Evolutionary conservation across 2,113 vertebrate species (phyloP), one percentile per base, ranked within the genome.

Genomic region (Halcyon senegalensis): DNA sequence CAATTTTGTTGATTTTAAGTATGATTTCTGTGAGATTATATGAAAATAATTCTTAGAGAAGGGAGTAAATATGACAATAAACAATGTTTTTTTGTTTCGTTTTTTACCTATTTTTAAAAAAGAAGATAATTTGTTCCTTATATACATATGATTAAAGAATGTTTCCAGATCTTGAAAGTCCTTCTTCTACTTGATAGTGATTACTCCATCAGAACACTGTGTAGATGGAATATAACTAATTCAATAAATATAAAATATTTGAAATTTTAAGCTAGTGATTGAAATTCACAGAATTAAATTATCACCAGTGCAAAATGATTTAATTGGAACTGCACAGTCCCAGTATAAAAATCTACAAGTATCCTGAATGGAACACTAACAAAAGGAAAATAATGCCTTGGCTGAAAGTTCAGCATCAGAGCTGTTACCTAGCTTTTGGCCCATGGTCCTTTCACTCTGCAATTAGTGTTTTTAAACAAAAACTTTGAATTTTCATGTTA

Each of bases 401-500:
- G 33, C 64, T 89, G 27, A 28, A 90, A 68, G 68, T 70, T 72
- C 48, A 48, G 39, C 14, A 91, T 87, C 55, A 81, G 53, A 78
- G 56, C 31, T 66, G 43, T 86, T 64, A 74, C 90, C 14, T 30
- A 84, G 60, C 51, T 86, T 90, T 90, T 90, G 80, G 88, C 60
- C 88, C 27, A 13, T 68, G 33, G 31, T 82, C 8, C 6, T 69
- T 59, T 81, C 23, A 50, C 35, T 83, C 43, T 12, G 15, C 87
- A 84, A 75, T 68, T 5, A 89, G 5, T 20, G 67, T 37, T 95
- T 94, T 81, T 96, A 91, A 94, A 94, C 92, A 63, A 84, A 96
- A 94, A 89, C 75, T 92, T 89, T 37, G 46, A 80, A 86, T 94
- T 93, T 94, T 90, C 68, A 35, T 77, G 68, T 90, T 94, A 74